phyloP scores from a whole-genome alignment of 2,888 invertebrate genomes.

The Drosophila leonis region DNA sequence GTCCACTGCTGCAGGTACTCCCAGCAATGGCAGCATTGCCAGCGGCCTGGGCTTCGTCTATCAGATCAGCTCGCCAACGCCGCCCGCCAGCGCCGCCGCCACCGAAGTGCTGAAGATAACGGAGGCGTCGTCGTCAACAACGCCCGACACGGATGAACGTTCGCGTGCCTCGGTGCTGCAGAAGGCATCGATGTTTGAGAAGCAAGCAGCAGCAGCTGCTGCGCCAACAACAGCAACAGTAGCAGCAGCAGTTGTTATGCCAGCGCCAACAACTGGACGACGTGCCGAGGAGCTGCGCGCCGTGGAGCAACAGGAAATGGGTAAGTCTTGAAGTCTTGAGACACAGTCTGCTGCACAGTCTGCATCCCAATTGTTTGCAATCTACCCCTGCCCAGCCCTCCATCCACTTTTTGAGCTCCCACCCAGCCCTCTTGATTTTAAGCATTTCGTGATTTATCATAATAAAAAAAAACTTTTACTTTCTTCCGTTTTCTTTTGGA shows the following conservation, averaged over 20 bases:
- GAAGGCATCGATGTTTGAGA: conserved; percentile 86
- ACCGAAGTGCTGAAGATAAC: conserved; percentile 84
- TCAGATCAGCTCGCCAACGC: conserved; percentile 82
- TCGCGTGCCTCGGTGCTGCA: conserved; percentile 85
- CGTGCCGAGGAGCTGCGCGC: conserved; percentile 64
- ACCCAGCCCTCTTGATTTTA: conserved; percentile 5
- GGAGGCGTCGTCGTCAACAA: conserved; percentile 65
- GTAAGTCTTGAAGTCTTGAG: conserved; percentile 71
- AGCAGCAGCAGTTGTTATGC: conserved; percentile 6
- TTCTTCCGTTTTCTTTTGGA: conserved; percentile 47
- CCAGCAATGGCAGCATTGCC: conserved; percentile 81
- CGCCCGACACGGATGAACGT: conserved; percentile 82
- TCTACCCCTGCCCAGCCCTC: background rate
- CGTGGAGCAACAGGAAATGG: conserved; percentile 80
- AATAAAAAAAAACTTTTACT: conserved; percentile 28
- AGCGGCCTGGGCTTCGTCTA: conserved; percentile 80
- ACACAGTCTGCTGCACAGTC: conserved; percentile 4
- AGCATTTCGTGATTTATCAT: conserved; percentile 24
- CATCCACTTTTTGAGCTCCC: background rate
- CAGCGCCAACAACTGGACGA: conserved; percentile 40
- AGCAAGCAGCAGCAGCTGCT: conserved; percentile 82
- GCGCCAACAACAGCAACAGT: conserved; percentile 57
- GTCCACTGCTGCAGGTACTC: conserved; percentile 83
- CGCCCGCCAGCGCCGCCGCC: conserved; percentile 62
- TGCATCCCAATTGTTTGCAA: conserved; percentile 8